Evolutionary conservation across 2,888 invertebrate species (phyloP), one percentile per base, ranked within the genome.

Genomic region (Machimus rusticus): DNA sequence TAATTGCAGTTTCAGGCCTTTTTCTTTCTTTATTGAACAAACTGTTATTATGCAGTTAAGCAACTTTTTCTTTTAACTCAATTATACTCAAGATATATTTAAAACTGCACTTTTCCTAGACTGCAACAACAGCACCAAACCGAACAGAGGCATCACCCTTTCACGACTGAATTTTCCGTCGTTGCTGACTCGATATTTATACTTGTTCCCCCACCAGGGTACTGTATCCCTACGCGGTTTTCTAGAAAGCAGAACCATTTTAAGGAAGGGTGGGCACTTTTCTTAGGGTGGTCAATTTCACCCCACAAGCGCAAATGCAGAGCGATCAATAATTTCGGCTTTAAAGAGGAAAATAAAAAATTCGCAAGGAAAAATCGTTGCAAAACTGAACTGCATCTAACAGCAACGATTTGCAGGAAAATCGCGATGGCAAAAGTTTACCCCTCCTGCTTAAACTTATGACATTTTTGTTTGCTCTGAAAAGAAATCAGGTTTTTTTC

Each of bases 181-280:
- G 34, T 9, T 51, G 34, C 31, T 55, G 31, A 55, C n/a, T 55
- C 51, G 6, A 34, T 31, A 81, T 81, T 81, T 81, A 81, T 81
- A 81, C 46, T 28, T 51, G 19, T 81, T 55, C 55, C 55, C 81
- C 55, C 81, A 28, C 81, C 51, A 55, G 6, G 1, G 14, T 2
- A 16, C 4, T 51, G 81, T 81, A 81, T 51, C 34, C 3, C 81
- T 81, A 81, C 81, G 81, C 81, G 12, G 51, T 81, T 81, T 55
- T 81, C n/a, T 12, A 46, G 81, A 81, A 81, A 81, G 81, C 23
- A 43, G 78, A 12, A n/a, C 78, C 46, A 43, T 2, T 43, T 23
- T 23, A n/a, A 39, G 5, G 6, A 14, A 78, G 78, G 78, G 78
- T 76, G n/a, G n/a, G 76, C 3, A 34, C 2, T 37, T 76, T 76